phyloP scores from a whole-genome alignment of 1,140 invertebrate genomes.

The Cydia amplana region DNA sequence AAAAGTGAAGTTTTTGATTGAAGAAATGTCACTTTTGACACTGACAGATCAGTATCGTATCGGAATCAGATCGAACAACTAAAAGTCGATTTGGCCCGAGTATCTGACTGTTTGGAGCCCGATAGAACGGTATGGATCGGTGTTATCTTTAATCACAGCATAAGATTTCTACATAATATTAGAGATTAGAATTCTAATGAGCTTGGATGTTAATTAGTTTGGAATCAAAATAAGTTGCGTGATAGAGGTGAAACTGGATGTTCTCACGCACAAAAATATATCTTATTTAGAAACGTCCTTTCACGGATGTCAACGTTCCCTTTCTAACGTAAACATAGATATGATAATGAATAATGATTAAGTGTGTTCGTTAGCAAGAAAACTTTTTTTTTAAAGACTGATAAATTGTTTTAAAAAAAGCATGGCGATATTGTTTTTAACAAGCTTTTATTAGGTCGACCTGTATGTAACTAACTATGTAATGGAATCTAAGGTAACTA shows the following conservation, averaged over 20 bases:
- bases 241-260: neutral
- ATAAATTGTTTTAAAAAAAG: no score
- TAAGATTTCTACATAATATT: conserved; percentile 5
- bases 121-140: neutral
- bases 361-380: neutral
- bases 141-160: neutral
- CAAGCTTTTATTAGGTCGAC: no score
- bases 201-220: conserved; percentile 7
- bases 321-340: neutral
- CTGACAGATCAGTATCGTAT: no score
- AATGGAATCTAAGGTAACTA: no score
- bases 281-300: conserved; percentile 35
- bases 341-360: neutral
- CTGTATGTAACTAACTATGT: no score
- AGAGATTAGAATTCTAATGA: neutral
- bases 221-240: conserved; percentile 4
- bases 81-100: no score
- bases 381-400: neutral
- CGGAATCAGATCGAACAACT: neutral
- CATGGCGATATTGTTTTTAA: no score
- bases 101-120: neutral
- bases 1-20: no score
- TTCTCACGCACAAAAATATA: conserved; percentile 33
- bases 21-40: no score
- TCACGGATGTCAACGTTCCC: conserved; percentile 33